Evolutionary conservation across 1,140 invertebrate species (phyloP).

Genomic region (Trachelipus rathkii): DNA sequence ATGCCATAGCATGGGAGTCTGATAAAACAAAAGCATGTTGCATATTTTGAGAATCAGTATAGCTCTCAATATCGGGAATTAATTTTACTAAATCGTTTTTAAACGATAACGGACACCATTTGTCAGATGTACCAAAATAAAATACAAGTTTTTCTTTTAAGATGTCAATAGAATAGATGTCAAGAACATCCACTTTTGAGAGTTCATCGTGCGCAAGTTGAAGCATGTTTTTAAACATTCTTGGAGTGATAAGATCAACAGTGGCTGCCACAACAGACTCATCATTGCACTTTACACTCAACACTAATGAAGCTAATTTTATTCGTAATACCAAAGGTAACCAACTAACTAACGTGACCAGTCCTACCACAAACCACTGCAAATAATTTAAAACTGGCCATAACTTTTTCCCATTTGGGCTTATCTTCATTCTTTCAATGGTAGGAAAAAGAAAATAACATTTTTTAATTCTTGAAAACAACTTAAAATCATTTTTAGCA

Average conservation of each 20-base stretch:
- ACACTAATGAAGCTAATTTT: not conserved
- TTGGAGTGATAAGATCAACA: slow-evolving; percentile 49
- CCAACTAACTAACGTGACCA: slow-evolving; percentile 48
- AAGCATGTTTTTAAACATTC: slow-evolving; percentile 49
- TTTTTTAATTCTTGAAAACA: slow-evolving; percentile 27
- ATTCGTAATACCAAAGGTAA: slow-evolving; percentile 44
- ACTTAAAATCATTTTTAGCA: slow-evolving; percentile 30
- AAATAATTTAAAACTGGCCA: slow-evolving; percentile 51
- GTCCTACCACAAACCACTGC: slow-evolving; percentile 49
- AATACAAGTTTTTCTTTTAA: slow-evolving; percentile 51
- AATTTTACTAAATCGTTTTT: slow-evolving; percentile 49
- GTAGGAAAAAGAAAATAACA: slow-evolving; percentile 55
- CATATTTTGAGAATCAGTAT: slow-evolving; percentile 51
- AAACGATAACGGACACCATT: slow-evolving; percentile 54
- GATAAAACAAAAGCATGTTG: slow-evolving; percentile 55
- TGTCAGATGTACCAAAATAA: slow-evolving; percentile 53
- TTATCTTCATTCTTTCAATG: slow-evolving; percentile 53
- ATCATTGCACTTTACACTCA: slow-evolving; percentile 26
- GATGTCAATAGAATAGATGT: slow-evolving; percentile 49
- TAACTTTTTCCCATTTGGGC: slow-evolving; percentile 50
- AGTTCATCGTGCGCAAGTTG: slow-evolving; percentile 53
- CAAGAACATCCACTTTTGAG: slow-evolving; percentile 49
- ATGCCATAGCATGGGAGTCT: slow-evolving; percentile 17
- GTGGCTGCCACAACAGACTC: slow-evolving; percentile 49
- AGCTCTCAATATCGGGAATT: slow-evolving; percentile 51